Conservation (phyloP, 2,113 vertebrate genomes). For the chimpanzee (Pan troglodytes) region DNA sequence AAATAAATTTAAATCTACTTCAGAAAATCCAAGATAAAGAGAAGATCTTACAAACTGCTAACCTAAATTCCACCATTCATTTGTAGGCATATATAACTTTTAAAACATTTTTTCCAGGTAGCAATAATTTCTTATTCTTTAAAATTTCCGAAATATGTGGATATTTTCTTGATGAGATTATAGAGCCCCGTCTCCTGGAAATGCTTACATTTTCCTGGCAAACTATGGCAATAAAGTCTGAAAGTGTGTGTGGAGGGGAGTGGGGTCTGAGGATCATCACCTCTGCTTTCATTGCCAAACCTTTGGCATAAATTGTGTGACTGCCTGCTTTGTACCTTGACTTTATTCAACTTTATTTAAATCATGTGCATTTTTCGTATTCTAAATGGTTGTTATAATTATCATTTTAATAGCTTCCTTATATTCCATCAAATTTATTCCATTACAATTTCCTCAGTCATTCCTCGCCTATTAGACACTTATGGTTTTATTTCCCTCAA, state of each 20-base stretch:
- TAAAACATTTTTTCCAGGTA: not conserved
- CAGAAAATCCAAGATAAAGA: not conserved
- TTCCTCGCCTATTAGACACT: conserved; percentile 45
- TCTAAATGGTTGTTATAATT: conserved; percentile 28
- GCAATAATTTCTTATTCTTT: not conserved
- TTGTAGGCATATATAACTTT: not conserved
- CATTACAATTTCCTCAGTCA: not conserved
- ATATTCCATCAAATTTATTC: conserved; percentile 21
- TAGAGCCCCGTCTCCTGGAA: not conserved
- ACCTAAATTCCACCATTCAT: not conserved
- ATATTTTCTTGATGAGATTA: not conserved
- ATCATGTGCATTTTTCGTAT: conserved; percentile 35
- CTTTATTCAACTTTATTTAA: not conserved
- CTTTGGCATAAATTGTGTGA: not conserved
- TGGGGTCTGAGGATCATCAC: not conserved
- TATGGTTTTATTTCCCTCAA: conserved; percentile 26
- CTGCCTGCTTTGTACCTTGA: not conserved
- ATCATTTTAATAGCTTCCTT: conserved; percentile 34
- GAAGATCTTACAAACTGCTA: not conserved
- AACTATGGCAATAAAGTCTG: not conserved
- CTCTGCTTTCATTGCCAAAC: not conserved
- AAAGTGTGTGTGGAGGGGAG: not conserved
- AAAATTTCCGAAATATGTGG: too few relatives aligned
- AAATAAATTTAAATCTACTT: not conserved
- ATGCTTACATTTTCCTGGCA: not conserved